Percentiles rank a stretch among this genome's conserved stretches.
Conservation (phyloP, 2,888 invertebrate species). For the Trachelus troglodyta region DNA sequence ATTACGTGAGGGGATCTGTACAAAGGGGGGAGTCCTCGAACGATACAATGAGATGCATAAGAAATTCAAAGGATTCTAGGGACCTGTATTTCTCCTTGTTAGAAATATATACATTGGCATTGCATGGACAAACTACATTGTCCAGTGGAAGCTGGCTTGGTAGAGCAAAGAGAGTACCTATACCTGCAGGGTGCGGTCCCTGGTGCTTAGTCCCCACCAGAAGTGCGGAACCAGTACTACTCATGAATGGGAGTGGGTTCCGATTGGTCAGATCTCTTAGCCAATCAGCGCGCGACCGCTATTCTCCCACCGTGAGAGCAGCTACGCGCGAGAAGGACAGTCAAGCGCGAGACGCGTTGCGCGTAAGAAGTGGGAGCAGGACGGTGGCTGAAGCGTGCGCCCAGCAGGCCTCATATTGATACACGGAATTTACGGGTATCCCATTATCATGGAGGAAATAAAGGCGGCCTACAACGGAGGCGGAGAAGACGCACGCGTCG, state of each 20-base stretch:
- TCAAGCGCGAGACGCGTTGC: neutral
- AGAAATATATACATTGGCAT: too few species aligned
- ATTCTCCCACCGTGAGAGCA: constrained; percentile 18
- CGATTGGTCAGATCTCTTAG: constrained; percentile 47
- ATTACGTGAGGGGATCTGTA: too few species aligned
- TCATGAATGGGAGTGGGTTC: constrained; percentile 57
- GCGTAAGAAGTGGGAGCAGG: neutral
- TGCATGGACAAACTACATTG: too few species aligned
- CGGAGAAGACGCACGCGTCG: neutral
- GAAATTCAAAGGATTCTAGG: too few species aligned
- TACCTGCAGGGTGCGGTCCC: constrained; percentile 19
- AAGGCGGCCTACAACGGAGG: neutral
- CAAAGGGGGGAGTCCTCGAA: too few species aligned
- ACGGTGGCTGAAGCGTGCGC: constrained; percentile 1
- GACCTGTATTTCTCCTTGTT: too few species aligned
- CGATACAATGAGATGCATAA: too few species aligned
- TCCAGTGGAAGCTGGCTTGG: constrained; percentile 13
- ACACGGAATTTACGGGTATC: constrained; percentile 9
- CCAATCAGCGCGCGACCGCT: constrained; percentile 43
- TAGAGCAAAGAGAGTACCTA: neutral
- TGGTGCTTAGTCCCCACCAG: constrained; percentile 26
- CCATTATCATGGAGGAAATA: constrained; percentile 11
- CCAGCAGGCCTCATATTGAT: constrained; percentile 5
- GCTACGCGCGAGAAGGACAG: constrained; percentile 9
- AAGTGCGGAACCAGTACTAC: constrained; percentile 42